A percentile compares a stretch with the other conserved stretches of the same genome.
These are phyloP conservation scores for Entomobrya multifasciata DNA, from an alignment of 2,888 invertebrate species.

Conservation along the genomic window DNA sequence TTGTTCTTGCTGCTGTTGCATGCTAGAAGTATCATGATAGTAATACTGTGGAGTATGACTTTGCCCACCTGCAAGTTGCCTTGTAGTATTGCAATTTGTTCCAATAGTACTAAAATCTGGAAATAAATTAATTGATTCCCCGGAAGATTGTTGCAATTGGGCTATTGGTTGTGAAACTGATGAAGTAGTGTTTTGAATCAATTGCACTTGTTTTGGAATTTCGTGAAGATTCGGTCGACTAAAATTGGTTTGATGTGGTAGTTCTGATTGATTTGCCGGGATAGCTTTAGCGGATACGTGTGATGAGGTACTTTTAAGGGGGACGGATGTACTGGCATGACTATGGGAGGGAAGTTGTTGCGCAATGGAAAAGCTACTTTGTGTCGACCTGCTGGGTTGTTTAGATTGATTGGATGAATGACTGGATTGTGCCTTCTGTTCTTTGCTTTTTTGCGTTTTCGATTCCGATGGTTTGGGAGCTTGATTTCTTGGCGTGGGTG, in stretches of 20 bases:
- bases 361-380: background rate
- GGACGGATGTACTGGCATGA: background rate
- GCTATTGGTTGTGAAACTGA: background rate
- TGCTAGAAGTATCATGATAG: background rate
- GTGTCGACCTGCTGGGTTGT: background rate
- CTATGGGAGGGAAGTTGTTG: background rate
- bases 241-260: background rate
- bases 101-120: conserved; percentile 46
- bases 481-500: background rate
- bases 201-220: background rate
- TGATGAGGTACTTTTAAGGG: background rate
- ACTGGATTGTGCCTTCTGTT: background rate
- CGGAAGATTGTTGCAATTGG: background rate
- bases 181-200: background rate
- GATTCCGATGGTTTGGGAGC: conserved; percentile 3
- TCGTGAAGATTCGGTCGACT: background rate
- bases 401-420: background rate
- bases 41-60: conserved; percentile 22
- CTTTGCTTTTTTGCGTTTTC: conserved; percentile 20
- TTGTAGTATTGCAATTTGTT: background rate
- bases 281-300: no score
- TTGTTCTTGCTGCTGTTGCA: background rate
- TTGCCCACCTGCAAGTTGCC: background rate
- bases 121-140: conserved; percentile 57
- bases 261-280: no score